These are phyloP conservation scores for Apostichopus parvimensis DNA, from an alignment of 35 echinoderm and acorn worm genomes.

Conservation along the genomic window DNA sequence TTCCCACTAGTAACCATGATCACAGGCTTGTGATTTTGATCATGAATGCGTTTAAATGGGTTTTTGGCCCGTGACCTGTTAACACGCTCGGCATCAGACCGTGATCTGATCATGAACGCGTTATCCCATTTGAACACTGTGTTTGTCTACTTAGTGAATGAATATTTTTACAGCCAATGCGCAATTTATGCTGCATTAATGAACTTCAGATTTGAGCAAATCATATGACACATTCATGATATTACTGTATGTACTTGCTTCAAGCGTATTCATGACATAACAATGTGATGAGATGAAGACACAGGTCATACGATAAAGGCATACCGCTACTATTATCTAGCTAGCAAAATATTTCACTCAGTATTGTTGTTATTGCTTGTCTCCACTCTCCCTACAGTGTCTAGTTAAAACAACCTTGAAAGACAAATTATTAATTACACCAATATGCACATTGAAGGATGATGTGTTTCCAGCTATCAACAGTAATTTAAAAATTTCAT, in stretches of 20 bases:
- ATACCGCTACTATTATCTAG: neutral
- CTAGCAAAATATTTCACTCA: neutral
- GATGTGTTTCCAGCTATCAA: neutral
- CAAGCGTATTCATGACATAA: neutral
- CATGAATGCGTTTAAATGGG: too few species aligned
- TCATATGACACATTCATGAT: too few species aligned
- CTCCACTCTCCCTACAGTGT: neutral
- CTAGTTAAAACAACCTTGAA: slow-evolving; percentile 1
- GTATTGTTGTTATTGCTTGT: neutral
- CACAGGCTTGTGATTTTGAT: too few species aligned
- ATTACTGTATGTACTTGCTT: neutral
- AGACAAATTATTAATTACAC: slow-evolving; percentile 46
- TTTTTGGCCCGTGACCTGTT: too few species aligned
- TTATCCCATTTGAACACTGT: too few species aligned
- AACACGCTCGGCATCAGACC: too few species aligned
- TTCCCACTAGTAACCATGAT: too few species aligned
- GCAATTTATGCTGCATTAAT: too few species aligned
- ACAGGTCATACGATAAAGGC: neutral
- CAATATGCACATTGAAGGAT: slow-evolving; percentile 25
- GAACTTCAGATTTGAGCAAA: too few species aligned
- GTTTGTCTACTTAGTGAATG: too few species aligned
- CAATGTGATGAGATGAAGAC: neutral
- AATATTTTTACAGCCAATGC: too few species aligned
- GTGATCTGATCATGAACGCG: too few species aligned
- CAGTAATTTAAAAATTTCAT: neutral